These are phyloP conservation scores for Eulemur albifrons DNA, from an alignment of 2,797 vertebrate species.

Conservation along the genomic window DNA sequence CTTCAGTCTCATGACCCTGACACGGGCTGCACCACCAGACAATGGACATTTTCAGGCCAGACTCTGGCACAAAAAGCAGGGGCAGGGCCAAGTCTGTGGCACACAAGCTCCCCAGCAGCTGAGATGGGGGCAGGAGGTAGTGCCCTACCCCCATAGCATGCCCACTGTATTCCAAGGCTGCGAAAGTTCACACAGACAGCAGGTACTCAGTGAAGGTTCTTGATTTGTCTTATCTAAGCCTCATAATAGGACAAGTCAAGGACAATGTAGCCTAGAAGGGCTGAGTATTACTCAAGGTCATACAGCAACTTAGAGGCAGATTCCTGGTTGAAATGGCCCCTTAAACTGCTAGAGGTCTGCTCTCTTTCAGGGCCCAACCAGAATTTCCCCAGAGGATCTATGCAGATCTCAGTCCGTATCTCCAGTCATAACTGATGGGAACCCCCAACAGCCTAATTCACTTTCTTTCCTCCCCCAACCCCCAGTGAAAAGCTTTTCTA, in stretches of 20 bases:
- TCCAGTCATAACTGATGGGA: slow-evolving; percentile 1
- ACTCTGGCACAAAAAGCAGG: slow-evolving; percentile 50
- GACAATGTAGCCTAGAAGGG: not conserved
- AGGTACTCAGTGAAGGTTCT: not conserved
- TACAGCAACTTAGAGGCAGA: slow-evolving; percentile 21
- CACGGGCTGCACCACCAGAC: slow-evolving; percentile 72
- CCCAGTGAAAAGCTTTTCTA: slow-evolving; percentile 4
- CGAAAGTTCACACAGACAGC: not conserved
- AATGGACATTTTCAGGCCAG: slow-evolving; percentile 77
- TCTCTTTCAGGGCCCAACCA: not conserved
- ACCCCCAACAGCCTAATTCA: not conserved
- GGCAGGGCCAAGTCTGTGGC: slow-evolving; percentile 24
- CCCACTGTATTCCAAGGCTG: not conserved
- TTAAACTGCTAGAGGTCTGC: not conserved
- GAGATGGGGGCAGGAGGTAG: not conserved
- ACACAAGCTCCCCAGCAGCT: not conserved
- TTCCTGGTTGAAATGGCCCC: not conserved
- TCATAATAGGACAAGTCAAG: slow-evolving; percentile 11
- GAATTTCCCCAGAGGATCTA: not conserved
- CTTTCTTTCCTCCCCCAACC: not conserved
- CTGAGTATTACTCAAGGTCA: slow-evolving; percentile 51
- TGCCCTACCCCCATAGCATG: not conserved
- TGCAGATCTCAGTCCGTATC: not conserved
- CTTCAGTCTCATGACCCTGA: slow-evolving; percentile 71
- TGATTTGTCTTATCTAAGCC: not conserved